Base-by-base conservation (phyloP, 2,797 vertebrate species). In the Poecilia picta region DNA sequence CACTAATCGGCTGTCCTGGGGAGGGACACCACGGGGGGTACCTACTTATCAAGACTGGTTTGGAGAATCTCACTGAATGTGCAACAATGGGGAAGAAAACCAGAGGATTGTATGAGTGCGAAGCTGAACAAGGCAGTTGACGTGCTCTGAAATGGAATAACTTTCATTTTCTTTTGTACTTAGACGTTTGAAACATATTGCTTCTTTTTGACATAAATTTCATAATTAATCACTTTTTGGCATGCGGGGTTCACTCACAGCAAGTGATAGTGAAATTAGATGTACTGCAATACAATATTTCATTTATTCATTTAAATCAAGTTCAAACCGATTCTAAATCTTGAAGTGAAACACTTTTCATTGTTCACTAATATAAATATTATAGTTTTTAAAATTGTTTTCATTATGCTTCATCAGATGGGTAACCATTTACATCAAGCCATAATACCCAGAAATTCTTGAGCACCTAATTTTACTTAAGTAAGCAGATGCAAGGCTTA, bases 11-110 rank as follows among this genome's bases (percentile, higher is more conserved):
- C 81, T 75, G 79, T 86, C 88, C 74, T 4, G 55, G 72, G 80
- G 89, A 81, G 74, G 18, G 74, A 78, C 31, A 45, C 75, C 2
- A 79, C 46, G 12, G 88, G 82, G 83, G 81, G 86, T 81, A 77
- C 77, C 83, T 83, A 75, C 75, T 87, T 88, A 91, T 91, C 82
- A 77, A 87, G 84, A 62, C 83, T 71, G 89, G 79, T 88, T 78
- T 74, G 73, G 84, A 89, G 80, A 85, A 77, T 86, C 82, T 47
- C 73, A 51, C 78, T 57, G 77, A 87, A 81, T 59, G 78, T 62
- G 62, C 33, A 78, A 89, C 88, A 86, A 83, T 71, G 43, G 46
- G 78, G 81, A 77, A 51, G 55, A 80, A 83, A 79, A 82, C 33
- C 16, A 18, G 31, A 55, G 33, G 49, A 57, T 0, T 70, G 72